Percentiles rank a stretch among this genome's conserved stretches.
phyloP scores from a whole-genome alignment of 23 tunicate genomes.

The Trididemnum clinides region DNA sequence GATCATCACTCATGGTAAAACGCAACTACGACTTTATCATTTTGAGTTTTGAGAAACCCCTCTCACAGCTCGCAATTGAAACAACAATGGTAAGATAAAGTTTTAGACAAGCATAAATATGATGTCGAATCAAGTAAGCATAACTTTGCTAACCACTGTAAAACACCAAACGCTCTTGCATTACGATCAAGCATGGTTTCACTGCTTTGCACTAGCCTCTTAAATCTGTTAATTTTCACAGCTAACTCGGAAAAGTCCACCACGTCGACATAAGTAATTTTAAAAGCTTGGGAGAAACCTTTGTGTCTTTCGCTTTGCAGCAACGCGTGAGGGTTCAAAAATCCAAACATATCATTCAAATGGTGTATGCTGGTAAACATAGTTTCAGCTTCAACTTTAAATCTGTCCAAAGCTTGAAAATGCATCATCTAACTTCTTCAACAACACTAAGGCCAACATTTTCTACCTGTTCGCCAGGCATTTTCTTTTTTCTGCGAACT shows the following conservation, averaged over 20 bases:
- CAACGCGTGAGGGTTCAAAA: neutral
- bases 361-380: no score
- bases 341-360: neutral
- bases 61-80: no score
- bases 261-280: neutral
- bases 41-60: neutral
- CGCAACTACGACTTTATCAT: neutral
- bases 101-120: no score
- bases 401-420: neutral
- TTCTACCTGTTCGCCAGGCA: neutral
- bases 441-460: neutral
- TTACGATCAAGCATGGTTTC: neutral
- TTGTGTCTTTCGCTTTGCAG: neutral
- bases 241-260: neutral
- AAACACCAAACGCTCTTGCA: neutral
- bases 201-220: no score
- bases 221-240: no score
- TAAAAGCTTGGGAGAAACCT: no score
- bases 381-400: neutral
- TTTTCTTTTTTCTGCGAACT: neutral
- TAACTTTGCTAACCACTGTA: neutral
- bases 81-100: no score
- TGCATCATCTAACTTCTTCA: neutral
- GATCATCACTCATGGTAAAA: neutral
- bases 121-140: neutral